These are phyloP conservation scores for Clivina fossor DNA, from an alignment of 2,888 invertebrate species.

Conservation along the genomic window DNA sequence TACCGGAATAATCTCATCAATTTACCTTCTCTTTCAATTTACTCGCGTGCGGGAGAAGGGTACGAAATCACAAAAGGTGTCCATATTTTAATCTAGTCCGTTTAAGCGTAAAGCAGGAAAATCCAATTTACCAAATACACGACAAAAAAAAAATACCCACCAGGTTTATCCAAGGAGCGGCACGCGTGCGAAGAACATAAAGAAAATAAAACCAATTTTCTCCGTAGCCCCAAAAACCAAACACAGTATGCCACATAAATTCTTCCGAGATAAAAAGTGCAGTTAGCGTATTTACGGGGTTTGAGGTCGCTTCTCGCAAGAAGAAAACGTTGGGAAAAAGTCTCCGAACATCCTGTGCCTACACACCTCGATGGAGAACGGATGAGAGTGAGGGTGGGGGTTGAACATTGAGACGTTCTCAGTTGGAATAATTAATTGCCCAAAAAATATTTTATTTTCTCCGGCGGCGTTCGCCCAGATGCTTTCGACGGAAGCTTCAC, in stretches of 20 bases:
- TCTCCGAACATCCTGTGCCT: too few species aligned
- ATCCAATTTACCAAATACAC: conserved; percentile 33
- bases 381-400: too few species aligned
- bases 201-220: conserved; percentile 34
- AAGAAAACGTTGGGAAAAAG: too few species aligned
- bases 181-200: conserved; percentile 27
- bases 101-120: conserved; percentile 25
- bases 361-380: conserved; percentile 7
- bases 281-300: conserved; percentile 31
- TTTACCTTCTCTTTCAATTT: conserved; percentile 26
- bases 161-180: conserved; percentile 25
- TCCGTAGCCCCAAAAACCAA: conserved; percentile 18
- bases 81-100: conserved; percentile 30
- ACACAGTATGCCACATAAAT: conserved; percentile 28
- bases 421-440: conserved; percentile 31
- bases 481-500: background rate
- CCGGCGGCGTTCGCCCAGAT: conserved; percentile 11
- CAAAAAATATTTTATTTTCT: conserved; percentile 31
- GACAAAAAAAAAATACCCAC: conserved; percentile 26
- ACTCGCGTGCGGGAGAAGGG: background rate
- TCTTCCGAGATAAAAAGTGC: conserved; percentile 30
- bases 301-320: too few species aligned
- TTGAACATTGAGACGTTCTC: conserved; percentile 27
- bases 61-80: conserved; percentile 25
- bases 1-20: conserved; percentile 18